A percentile compares a stretch with the other conserved stretches of the same genome.
phyloP scores from a whole-genome alignment of 1,140 invertebrate species.

The Drosophila malerkotliana region DNA sequence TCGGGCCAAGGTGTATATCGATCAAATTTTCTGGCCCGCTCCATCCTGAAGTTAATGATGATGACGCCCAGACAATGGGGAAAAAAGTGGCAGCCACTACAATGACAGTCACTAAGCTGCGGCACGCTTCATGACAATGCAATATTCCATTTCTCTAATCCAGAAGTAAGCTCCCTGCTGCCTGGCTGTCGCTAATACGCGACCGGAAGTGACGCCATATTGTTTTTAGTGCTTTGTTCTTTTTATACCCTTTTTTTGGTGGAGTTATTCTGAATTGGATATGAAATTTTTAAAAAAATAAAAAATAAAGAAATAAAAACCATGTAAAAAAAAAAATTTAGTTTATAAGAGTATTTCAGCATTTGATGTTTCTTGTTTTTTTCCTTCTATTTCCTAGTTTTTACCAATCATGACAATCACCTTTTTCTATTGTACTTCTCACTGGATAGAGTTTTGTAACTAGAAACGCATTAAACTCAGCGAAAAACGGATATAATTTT shows the following conservation, averaged over 20 bases:
- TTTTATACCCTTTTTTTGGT: not conserved
- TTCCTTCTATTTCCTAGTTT: conserved; percentile 61
- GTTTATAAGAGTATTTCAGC: not conserved
- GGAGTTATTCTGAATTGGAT: not conserved
- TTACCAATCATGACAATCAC: conserved; percentile 57
- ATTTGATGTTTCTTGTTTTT: not conserved
- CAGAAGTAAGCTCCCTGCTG: not conserved
- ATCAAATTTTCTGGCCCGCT: conserved; percentile 53
- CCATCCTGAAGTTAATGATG: conserved; percentile 63
- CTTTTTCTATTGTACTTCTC: conserved; percentile 16
- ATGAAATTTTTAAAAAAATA: not conserved
- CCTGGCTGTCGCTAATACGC: conserved; percentile 55
- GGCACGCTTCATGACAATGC: conserved; percentile 60
- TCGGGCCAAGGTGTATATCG: conserved; percentile 63
- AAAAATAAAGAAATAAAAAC: not conserved
- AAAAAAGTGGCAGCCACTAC: conserved; percentile 26
- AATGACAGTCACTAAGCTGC: conserved; percentile 70
- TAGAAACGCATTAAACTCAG: no score
- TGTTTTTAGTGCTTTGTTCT: conserved; percentile 59
- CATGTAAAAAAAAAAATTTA: not conserved
- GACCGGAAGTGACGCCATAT: conserved; percentile 76
- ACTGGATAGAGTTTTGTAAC: conserved; percentile 10
- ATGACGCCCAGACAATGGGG: conserved; percentile 57
- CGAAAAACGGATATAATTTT: conserved; percentile 54
- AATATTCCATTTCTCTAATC: conserved; percentile 19